A percentile compares a stretch with the other conserved stretches of the same genome.
Conservation (phyloP, 2,797 vertebrate genomes). For the Sardinella longiceps region DNA sequence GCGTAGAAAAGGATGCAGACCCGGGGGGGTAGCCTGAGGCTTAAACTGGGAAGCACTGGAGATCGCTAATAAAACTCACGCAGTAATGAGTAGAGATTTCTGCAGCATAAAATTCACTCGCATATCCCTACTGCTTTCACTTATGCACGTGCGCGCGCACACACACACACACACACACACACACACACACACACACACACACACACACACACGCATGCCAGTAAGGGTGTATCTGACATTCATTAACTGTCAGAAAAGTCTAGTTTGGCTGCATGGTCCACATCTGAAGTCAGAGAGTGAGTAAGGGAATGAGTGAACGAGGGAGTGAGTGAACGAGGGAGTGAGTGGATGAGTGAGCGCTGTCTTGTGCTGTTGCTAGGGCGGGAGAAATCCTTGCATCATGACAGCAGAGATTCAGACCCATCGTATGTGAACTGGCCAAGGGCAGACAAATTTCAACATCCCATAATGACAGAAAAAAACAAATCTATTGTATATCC, state of each 20-base stretch:
- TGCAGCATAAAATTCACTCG: neutral
- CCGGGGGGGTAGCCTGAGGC: neutral
- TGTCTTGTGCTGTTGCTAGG: neutral
- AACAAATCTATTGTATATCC: neutral
- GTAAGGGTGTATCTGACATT: neutral
- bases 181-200: neutral
- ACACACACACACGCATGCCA: neutral
- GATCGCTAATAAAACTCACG: neutral
- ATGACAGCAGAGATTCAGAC: neutral
- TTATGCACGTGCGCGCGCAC: neutral
- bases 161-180: neutral
- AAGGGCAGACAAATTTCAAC: neutral
- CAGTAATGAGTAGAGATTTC: neutral
- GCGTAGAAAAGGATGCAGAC: neutral
- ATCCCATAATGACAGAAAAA: neutral
- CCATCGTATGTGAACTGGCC: neutral
- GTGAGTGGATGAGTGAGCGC: neutral
- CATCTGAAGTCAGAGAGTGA: neutral
- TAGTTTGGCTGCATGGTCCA: neutral
- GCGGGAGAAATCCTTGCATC: neutral
- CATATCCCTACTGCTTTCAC: neutral
- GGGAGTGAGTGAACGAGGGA: too few relatives aligned
- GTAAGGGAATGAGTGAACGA: neutral
- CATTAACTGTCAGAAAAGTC: neutral
- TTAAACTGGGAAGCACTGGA: slow-evolving; percentile 1